A percentile compares a stretch with the other conserved stretches of the same genome.
Evolutionary conservation across 2,888 invertebrate genomes (phyloP).

Genomic region (Phanerotoma sp.): DNA sequence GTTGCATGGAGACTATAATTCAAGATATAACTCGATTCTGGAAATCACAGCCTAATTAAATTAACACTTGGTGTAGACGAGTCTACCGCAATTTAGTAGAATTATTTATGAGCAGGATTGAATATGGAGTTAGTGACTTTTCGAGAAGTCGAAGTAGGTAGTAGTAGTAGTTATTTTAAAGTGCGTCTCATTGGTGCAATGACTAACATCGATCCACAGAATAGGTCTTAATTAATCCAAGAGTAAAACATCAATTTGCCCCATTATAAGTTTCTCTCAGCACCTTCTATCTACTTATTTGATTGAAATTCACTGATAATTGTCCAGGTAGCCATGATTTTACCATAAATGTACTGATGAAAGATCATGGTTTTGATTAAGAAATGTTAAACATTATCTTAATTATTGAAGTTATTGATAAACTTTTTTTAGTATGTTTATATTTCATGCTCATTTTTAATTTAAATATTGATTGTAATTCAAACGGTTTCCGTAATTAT

Average conservation of each 20-base stretch:
- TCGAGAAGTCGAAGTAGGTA: neutral
- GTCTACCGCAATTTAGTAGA: slow-evolving; percentile 33
- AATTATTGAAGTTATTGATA: too few relatives aligned
- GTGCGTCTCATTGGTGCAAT: slow-evolving; percentile 8
- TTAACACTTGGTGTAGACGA: slow-evolving; percentile 37
- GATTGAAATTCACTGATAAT: neutral
- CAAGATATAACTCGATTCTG: slow-evolving; percentile 4
- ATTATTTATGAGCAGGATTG: slow-evolving; percentile 39
- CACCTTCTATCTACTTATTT: neutral
- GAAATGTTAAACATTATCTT: too few relatives aligned
- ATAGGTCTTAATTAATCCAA: slow-evolving; percentile 37
- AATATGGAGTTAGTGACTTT: slow-evolving; percentile 11
- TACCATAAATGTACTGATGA: too few relatives aligned
- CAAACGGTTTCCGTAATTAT: too few relatives aligned
- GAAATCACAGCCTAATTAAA: slow-evolving; percentile 35
- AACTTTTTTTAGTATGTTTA: too few relatives aligned
- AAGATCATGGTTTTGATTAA: too few relatives aligned
- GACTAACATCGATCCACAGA: slow-evolving; percentile 23
- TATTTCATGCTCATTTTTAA: too few relatives aligned
- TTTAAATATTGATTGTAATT: too few relatives aligned
- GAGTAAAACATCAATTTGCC: slow-evolving; percentile 35
- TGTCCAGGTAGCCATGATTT: too few relatives aligned
- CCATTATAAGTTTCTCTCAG: slow-evolving; percentile 17
- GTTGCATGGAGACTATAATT: neutral
- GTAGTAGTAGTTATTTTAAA: neutral